Percentiles rank a stretch among this genome's conserved stretches.
phyloP scores from a whole-genome alignment of 35 echinoderm and acorn worm species.

The Chiridota heheva region DNA sequence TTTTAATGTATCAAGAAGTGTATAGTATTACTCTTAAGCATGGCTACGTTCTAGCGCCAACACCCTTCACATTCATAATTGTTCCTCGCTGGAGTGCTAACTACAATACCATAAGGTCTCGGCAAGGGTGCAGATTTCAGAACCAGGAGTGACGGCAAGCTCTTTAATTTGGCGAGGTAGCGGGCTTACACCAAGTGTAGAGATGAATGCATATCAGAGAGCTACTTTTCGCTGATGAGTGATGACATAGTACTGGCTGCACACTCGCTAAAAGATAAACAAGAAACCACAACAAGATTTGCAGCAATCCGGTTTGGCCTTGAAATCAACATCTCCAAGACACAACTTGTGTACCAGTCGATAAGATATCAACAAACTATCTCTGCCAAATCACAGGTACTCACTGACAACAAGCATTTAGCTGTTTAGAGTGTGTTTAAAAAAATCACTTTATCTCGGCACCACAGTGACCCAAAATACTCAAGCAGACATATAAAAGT shows the following conservation, averaged over 20 bases:
- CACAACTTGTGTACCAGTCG: conserved; percentile 11
- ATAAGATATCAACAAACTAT: too few relatives aligned
- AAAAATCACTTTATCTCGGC: conserved; percentile 1
- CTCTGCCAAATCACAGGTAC: too few relatives aligned
- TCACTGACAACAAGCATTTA: neutral
- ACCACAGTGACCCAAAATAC: neutral
- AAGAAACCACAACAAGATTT: too few relatives aligned
- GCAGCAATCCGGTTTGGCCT: conserved; percentile 13
- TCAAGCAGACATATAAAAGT: neutral
- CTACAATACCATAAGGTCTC: neutral
- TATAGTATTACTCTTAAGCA: conserved; percentile 19
- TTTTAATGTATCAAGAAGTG: neutral
- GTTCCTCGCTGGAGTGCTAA: conserved; percentile 35
- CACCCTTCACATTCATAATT: conserved; percentile 36
- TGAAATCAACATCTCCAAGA: conserved; percentile 12
- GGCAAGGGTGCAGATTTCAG: conserved; percentile 2
- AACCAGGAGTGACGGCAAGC: conserved; percentile 34
- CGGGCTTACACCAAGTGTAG: neutral
- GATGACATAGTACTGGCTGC: too few relatives aligned
- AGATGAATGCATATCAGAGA: neutral
- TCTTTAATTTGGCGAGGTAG: conserved; percentile 11
- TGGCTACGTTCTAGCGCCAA: conserved; percentile 40
- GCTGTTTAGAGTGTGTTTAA: too few relatives aligned
- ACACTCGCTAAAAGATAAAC: too few relatives aligned
- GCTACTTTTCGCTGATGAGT: conserved; percentile 11